Conservation (phyloP, 2,888 invertebrate species). For the Galeopsomyia nigrocyanea region DNA sequence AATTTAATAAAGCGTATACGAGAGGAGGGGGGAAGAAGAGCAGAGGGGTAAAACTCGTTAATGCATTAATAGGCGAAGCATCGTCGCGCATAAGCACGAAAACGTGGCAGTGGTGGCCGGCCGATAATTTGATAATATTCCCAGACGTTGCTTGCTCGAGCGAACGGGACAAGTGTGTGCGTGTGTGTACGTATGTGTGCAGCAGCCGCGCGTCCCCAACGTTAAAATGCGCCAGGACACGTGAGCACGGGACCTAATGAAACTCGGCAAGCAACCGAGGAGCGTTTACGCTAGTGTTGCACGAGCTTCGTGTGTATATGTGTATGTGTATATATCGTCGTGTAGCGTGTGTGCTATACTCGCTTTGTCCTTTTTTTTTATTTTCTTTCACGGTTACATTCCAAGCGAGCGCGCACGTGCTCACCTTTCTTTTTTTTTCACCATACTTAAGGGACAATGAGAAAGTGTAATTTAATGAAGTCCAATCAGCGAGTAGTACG, state of each 20-base stretch:
- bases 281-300: too few species aligned
- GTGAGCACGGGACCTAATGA: conserved; percentile 46
- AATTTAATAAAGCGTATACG: too few species aligned
- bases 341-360: too few species aligned
- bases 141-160: conserved; percentile 20
- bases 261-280: conserved; percentile 39
- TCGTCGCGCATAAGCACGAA: background rate
- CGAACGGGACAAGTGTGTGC: conserved; percentile 1
- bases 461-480: too few species aligned
- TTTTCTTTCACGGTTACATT: background rate
- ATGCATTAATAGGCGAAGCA: background rate
- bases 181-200: background rate
- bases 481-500: too few species aligned
- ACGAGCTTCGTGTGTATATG: too few species aligned
- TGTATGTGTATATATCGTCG: too few species aligned
- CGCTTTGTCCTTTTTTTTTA: conserved; percentile 6
- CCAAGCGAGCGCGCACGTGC: too few species aligned
- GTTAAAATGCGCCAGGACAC: conserved; percentile 47
- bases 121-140: conserved; percentile 55
- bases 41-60: too few species aligned
- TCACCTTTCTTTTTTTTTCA: too few species aligned
- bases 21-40: too few species aligned
- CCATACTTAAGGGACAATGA: too few species aligned
- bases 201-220: background rate
- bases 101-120: background rate